Evolutionary conservation across 2,113 vertebrate genomes (phyloP).

Genomic region (Mesembrinibis cayennensis): DNA sequence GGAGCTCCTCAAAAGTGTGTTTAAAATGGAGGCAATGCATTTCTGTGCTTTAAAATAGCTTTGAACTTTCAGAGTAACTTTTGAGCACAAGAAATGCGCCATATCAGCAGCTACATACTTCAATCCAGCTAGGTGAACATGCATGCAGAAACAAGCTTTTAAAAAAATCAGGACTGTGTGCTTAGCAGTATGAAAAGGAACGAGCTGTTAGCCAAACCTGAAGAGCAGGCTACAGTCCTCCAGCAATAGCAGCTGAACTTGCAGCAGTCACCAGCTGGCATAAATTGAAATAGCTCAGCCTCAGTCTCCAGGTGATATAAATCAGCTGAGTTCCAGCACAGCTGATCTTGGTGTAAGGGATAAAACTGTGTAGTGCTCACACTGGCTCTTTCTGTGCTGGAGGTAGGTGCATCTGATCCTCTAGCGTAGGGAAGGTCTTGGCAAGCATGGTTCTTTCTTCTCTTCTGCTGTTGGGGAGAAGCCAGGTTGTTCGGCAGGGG

Average conservation of each 20-base stretch:
- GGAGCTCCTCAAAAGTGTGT: neutral
- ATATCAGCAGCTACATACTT: neutral
- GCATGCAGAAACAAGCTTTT: neutral
- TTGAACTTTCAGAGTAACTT: neutral
- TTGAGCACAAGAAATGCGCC: neutral
- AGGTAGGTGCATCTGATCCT: neutral
- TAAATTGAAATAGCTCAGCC: neutral
- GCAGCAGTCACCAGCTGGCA: neutral
- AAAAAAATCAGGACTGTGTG: neutral
- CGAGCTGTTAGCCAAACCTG: neutral
- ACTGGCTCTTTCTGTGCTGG: neutral
- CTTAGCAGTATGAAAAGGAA: neutral
- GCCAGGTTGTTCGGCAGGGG: neutral
- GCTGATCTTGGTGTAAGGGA: neutral
- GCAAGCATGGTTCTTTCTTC: neutral
- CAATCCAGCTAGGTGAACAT: neutral
- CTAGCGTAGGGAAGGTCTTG: neutral
- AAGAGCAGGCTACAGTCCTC: neutral
- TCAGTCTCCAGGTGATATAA: neutral
- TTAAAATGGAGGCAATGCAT: neutral
- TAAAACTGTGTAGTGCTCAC: neutral
- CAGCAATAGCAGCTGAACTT: neutral
- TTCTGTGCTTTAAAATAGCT: neutral
- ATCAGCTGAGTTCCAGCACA: conserved; percentile 21
- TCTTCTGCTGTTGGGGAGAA: neutral